These are phyloP conservation scores for Manis crassicaudata DNA, from an alignment of 2,797 vertebrate genomes.

Conservation along the genomic window DNA sequence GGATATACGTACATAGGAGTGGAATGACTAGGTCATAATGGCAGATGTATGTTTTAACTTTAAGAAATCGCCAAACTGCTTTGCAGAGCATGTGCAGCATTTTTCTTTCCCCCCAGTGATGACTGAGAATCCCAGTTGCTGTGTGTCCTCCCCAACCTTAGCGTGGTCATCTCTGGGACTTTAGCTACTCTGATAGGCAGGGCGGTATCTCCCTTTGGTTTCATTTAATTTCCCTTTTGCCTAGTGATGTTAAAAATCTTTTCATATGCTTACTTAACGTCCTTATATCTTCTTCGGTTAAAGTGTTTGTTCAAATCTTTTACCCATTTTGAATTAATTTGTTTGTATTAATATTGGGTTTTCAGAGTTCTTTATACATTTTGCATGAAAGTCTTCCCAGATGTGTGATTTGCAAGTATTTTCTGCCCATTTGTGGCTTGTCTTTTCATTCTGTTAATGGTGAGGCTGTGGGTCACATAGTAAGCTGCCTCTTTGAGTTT, in stretches of 20 bases:
- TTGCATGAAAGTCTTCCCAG: background rate
- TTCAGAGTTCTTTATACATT: background rate
- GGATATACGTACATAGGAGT: background rate
- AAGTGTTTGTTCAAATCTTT: background rate
- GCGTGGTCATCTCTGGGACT: background rate
- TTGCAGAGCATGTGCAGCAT: background rate
- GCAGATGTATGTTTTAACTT: background rate
- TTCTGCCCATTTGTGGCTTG: background rate
- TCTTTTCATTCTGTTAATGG: background rate
- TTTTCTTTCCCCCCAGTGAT: background rate
- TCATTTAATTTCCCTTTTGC: background rate
- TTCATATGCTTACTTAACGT: background rate
- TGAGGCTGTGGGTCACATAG: background rate
- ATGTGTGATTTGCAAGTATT: background rate
- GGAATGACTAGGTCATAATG: background rate
- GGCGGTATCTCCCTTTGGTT: background rate
- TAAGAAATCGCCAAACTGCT: background rate
- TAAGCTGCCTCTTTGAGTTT: background rate
- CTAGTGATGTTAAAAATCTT: background rate
- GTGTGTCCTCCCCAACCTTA: background rate
- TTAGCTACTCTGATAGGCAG: background rate
- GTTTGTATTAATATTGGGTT: background rate
- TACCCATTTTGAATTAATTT: background rate
- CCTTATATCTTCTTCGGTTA: background rate
- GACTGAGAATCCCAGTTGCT: background rate